Conservation (phyloP, 2,888 invertebrate species). For the Ecliptopera silaceata region DNA sequence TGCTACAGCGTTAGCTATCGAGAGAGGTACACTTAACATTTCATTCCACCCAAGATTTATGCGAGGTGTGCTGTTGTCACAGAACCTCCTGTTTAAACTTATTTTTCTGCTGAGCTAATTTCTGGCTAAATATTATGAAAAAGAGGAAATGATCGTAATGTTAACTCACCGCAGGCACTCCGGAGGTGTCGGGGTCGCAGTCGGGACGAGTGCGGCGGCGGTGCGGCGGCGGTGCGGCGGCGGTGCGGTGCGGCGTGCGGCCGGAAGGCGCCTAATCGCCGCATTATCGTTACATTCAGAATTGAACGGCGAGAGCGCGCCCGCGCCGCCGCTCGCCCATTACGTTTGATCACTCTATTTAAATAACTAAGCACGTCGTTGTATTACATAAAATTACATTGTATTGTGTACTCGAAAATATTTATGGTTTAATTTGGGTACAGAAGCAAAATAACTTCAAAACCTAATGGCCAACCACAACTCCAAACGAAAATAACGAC, state of each 20-base stretch:
- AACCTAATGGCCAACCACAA: no score
- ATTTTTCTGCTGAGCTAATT: no score
- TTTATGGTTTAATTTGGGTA: constrained; percentile 13
- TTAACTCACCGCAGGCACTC: constrained; percentile 5
- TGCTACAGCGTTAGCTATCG: no score
- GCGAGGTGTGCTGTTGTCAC: no score
- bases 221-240: background rate
- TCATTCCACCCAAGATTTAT: no score
- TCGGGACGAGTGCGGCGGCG: background rate
- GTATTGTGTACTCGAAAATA: background rate
- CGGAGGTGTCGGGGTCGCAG: constrained; percentile 3
- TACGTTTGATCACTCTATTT: constrained; percentile 18
- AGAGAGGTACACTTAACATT: no score
- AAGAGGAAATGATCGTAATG: constrained; percentile 6
- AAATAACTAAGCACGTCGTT: constrained; percentile 1
- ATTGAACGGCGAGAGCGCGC: no score
- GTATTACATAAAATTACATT: background rate
- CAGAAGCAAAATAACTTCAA: constrained; percentile 1
- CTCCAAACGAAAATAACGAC: no score
- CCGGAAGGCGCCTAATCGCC: constrained; percentile 1
- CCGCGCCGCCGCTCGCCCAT: background rate
- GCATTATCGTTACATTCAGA: constrained; percentile 17
- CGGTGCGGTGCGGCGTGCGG: no score
- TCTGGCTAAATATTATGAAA: background rate
- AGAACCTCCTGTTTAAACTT: no score